Evolutionary conservation across 2,113 vertebrate genomes (phyloP), one percentile per base, ranked within the genome.

Genomic region (Parotia lawesii): DNA sequence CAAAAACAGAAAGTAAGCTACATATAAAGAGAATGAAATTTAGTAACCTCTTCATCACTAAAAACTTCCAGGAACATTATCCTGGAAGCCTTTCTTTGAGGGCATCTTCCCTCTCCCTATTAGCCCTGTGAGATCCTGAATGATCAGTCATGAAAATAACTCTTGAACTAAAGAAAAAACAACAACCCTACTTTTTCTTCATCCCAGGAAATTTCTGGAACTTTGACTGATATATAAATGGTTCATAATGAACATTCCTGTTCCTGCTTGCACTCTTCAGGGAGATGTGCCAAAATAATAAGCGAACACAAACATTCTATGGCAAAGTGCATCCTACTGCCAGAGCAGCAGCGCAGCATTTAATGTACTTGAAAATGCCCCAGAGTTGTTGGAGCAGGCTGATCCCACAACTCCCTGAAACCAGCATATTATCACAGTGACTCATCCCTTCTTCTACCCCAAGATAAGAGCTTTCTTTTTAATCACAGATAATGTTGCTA

Each of bases 231-330:
- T 64, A 44, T 44, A 62, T 37, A 77, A 80, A 48, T 0, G 16
- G 60, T 42, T 91, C 95, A 83, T 87, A 91, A 95, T 91, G 89
- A 91, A 79, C 87, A 83, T 67, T 94, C 93, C 47, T 95, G 89
- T 91, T 95, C 44, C 78, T 90, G 72, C 94, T 74, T 90, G 93
- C 64, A 51, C 45, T 88, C 78, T 20, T 84, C 15, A 1, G 56
- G 60, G 85, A 88, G 62, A 88, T 5, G 37, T 69, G 94, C 95
- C 93, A 95, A 94, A 91, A 88, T 66, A 94, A 69, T 88, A 88
- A 95, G 82, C 9, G 90, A 96, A 74, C 33, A 79, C 57, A 85
- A 97, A 95, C 91, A 90, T 74, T 91, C 64, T 60, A 56, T 33
- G 1, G 85, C 85, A 89, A 95, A 87, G 82, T 2, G 31, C 67